Conservation (phyloP, 2,888 invertebrate genomes). For the Hesperia comma region DNA sequence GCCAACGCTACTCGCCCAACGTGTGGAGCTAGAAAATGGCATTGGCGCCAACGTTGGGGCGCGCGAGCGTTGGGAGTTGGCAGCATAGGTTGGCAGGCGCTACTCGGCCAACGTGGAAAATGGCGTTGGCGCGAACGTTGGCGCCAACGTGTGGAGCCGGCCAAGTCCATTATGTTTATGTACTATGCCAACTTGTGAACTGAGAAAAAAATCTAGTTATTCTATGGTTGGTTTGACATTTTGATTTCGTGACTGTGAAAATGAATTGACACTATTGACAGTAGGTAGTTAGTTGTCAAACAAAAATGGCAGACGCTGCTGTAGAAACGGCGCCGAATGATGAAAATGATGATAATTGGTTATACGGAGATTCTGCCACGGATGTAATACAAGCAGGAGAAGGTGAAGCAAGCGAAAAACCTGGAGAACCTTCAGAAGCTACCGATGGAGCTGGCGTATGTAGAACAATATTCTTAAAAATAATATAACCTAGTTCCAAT, state of each 20-base stretch:
- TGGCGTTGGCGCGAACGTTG: too few species aligned
- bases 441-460: constrained; percentile 41
- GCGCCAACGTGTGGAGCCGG: too few species aligned
- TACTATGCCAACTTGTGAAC: too few species aligned
- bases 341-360: constrained; percentile 94
- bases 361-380: constrained; percentile 91
- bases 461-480: constrained; percentile 15
- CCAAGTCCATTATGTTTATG: too few species aligned
- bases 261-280: background rate
- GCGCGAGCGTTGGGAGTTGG: too few species aligned
- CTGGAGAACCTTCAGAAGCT: constrained; percentile 44
- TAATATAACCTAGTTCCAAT: constrained; percentile 39
- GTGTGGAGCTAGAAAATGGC: too few species aligned
- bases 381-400: constrained; percentile 56
- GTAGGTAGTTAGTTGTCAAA: too few species aligned
- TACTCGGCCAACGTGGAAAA: too few species aligned
- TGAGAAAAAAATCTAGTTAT: too few species aligned
- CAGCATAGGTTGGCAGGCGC: too few species aligned
- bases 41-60: too few species aligned
- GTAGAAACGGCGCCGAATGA: constrained; percentile 70
- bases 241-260: background rate
- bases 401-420: constrained; percentile 52
- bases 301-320: constrained; percentile 70
- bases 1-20: too few species aligned
- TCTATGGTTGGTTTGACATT: background rate